These are phyloP conservation scores for Ips nitidus DNA, from an alignment of 1,140 invertebrate species.

Conservation along the genomic window DNA sequence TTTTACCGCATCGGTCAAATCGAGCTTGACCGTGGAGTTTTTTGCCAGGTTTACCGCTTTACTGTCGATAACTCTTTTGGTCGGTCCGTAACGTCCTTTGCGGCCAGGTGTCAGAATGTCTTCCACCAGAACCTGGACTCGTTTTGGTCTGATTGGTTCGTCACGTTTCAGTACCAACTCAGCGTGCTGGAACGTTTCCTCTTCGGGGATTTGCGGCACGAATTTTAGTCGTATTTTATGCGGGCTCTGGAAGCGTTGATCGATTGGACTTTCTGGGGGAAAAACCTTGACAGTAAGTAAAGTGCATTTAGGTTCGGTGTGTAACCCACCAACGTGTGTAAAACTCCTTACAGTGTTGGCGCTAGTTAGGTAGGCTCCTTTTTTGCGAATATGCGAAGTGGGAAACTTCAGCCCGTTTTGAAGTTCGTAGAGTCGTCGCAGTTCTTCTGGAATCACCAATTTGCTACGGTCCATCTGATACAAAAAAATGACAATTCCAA, in stretches of 20 bases:
- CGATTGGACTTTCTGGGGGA: slow-evolving; percentile 66
- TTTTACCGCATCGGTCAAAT: slow-evolving; percentile 83
- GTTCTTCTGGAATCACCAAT: slow-evolving; percentile 71
- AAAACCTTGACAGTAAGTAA: slow-evolving; percentile 8
- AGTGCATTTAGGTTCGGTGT: too few species aligned
- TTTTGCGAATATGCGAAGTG: slow-evolving; percentile 65
- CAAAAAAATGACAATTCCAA: background rate
- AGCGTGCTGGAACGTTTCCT: slow-evolving; percentile 78
- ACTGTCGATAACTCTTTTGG: slow-evolving; percentile 79
- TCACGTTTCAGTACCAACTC: slow-evolving; percentile 74
- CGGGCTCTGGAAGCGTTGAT: slow-evolving; percentile 66
- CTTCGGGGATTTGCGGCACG: slow-evolving; percentile 72
- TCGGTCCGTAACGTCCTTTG: slow-evolving; percentile 63
- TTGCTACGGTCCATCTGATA: slow-evolving; percentile 54
- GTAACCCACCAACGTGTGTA: slow-evolving; percentile 70
- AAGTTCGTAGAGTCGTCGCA: slow-evolving; percentile 74
- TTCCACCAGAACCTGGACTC: slow-evolving; percentile 68
- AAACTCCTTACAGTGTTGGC: slow-evolving; percentile 88
- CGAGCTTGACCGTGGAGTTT: slow-evolving; percentile 67
- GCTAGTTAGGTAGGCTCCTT: slow-evolving; percentile 65
- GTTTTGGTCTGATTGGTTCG: slow-evolving; percentile 44
- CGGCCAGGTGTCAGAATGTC: slow-evolving; percentile 79
- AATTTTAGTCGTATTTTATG: slow-evolving; percentile 78
- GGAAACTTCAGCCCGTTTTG: slow-evolving; percentile 61
- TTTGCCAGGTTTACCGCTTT: slow-evolving; percentile 65